Evolutionary conservation across 1,140 invertebrate species (phyloP), one percentile per base, ranked within the genome.

Genomic region (Lethrus apterus): DNA sequence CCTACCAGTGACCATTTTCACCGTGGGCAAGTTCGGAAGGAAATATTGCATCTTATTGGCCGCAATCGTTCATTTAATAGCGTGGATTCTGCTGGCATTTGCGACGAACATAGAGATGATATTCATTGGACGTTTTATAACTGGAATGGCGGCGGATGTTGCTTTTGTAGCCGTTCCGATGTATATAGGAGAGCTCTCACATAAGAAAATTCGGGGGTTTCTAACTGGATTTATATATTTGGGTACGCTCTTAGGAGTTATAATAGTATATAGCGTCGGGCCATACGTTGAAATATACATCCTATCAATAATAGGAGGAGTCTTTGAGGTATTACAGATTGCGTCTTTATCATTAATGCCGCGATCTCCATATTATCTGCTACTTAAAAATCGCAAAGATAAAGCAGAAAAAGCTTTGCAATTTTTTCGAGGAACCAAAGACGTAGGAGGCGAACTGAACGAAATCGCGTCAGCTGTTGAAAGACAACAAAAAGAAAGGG

Each of bases 21-120:
- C 72, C 7, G 70, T 83, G 2, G 79, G 84, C 54, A 74, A 69
- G 53, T 53, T 78, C 21, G 84, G 84, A 1, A 63, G 83, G 2
- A 83, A 79, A 58, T 59, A 60, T n/a, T 70, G 77, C 0, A 71
- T 84, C 3, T 58, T 81, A 8, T 35, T 75, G 1, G 65, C 77
- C 1, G 64, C 75, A 0, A 11, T 74, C 1, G 76, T 79, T 0
- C 83, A 78, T 5, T 26, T 31, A 3, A 23, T 26, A 36, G 15
- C 30, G 3, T 20, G 15, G 30, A 19, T 48, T 40, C 21, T 23
- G 29, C 23, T 5, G 20, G 29, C 20, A 10, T 55, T 69, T 19
- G 43, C 43, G 11, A 21, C 26, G n/a, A 33, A 14, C 9, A 31
- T 51, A 1, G 36, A 34, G 24, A 15, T 38, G 13, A 14, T 51